Evolutionary conservation across 2,797 vertebrate genomes (phyloP).

Genomic region (Sardinella longiceps): DNA sequence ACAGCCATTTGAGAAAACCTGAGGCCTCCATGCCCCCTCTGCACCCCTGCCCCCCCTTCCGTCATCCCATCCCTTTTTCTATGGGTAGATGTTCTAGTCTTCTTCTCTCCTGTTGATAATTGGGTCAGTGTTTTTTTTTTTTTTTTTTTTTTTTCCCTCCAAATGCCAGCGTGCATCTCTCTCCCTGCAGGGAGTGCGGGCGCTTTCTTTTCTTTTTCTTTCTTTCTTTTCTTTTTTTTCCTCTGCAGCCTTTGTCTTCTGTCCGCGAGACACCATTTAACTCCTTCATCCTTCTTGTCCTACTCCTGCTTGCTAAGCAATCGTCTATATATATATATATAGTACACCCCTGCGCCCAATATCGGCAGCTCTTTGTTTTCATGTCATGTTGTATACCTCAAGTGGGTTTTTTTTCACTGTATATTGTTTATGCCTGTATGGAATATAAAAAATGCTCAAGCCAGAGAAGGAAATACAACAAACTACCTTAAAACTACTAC

Average conservation of each 20-base stretch:
- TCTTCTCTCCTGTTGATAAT: conserved; percentile 46
- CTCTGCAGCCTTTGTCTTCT: conserved; percentile 47
- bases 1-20: conserved; percentile 34
- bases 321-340: too few relatives aligned
- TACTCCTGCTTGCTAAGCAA: conserved; percentile 47
- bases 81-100: neutral
- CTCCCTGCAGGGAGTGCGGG: conserved; percentile 40
- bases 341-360: neutral
- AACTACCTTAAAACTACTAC: too few relatives aligned
- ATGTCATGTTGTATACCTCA: conserved; percentile 24
- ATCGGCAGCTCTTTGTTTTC: conserved; percentile 35
- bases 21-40: conserved; percentile 31
- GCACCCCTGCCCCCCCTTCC: too few relatives aligned
- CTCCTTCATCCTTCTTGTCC: conserved; percentile 22
- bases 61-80: too few relatives aligned
- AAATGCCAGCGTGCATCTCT: conserved; percentile 45
- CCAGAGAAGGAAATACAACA: too few relatives aligned
- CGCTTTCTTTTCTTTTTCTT: conserved; percentile 36
- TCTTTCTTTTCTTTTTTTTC: neutral
- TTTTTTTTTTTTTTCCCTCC: conserved; percentile 35
- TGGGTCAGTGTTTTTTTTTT: conserved; percentile 52
- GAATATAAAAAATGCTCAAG: neutral
- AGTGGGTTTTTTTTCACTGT: neutral
- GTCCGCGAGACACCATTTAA: conserved; percentile 42
- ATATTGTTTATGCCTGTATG: neutral